A percentile compares a stretch with the other conserved stretches of the same genome.
Evolutionary conservation across 2,113 vertebrate genomes (phyloP).

Genomic region (Emydocephalus ijimae): DNA sequence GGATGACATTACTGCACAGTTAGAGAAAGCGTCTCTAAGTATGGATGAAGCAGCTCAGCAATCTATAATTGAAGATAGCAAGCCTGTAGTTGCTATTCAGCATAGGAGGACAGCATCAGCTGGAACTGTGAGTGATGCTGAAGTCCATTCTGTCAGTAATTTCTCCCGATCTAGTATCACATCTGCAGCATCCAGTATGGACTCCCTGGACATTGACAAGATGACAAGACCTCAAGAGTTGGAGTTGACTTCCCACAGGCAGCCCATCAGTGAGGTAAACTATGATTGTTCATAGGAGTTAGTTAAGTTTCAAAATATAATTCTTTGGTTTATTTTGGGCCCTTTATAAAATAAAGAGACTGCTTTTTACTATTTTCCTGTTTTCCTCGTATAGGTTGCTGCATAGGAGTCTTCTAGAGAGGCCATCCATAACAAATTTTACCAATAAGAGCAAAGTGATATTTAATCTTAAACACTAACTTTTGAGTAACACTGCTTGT

Average conservation of each 20-base stretch:
- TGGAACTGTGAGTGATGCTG: conserved; percentile 89
- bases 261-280: conserved; percentile 86
- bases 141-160: conserved; percentile 82
- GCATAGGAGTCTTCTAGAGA: background rate
- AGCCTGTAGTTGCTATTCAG: conserved; percentile 72
- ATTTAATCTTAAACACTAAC: background rate
- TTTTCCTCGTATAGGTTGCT: background rate
- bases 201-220: conserved; percentile 94
- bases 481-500: background rate
- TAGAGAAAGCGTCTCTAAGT: conserved; percentile 94
- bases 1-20: conserved; percentile 95
- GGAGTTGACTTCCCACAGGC: conserved; percentile 78
- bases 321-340: background rate
- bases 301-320: background rate
- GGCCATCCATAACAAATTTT: background rate
- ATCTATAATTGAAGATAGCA: conserved; percentile 72
- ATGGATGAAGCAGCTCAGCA: conserved; percentile 98
- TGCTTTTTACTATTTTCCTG: background rate
- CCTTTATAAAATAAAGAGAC: background rate
- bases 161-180: conserved; percentile 91
- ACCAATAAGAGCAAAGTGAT: background rate
- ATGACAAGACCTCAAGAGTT: conserved; percentile 76
- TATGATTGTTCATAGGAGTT: background rate
- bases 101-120: conserved; percentile 88
- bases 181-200: conserved; percentile 94